Conservation (phyloP, 2,888 invertebrate species). For the Protodeltote pygarga region DNA sequence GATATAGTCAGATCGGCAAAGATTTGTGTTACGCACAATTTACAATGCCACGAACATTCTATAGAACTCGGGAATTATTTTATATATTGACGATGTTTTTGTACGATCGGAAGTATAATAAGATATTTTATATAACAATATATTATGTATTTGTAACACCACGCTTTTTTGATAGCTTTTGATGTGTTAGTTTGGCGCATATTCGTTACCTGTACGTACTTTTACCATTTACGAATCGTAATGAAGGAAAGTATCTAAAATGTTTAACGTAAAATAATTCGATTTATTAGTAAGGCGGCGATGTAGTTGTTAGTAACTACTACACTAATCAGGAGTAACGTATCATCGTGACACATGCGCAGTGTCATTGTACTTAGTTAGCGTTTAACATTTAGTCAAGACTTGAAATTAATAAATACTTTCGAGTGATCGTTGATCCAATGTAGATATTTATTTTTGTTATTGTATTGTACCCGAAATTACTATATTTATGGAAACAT, state of each 20-base stretch:
- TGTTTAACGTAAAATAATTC: constrained; percentile 56
- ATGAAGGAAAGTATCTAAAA: constrained; percentile 58
- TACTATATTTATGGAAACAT: constrained; percentile 77
- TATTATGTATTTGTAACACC: constrained; percentile 59
- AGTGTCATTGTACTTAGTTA: constrained; percentile 84
- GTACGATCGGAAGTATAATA: constrained; percentile 59
- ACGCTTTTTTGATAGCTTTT: constrained; percentile 70
- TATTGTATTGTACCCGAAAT: constrained; percentile 84
- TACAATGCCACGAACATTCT: constrained; percentile 51
- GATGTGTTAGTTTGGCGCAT: constrained; percentile 66
- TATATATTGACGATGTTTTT: constrained; percentile 57
- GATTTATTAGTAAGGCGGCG: constrained; percentile 46
- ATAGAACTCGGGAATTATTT: constrained; percentile 40
- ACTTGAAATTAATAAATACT: constrained; percentile 75
- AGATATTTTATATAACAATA: constrained; percentile 59
- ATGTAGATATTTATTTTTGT: constrained; percentile 87
- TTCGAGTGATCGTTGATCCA: constrained; percentile 83
- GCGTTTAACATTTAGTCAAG: constrained; percentile 79
- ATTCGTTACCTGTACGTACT: constrained; percentile 69
- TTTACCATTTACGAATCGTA: constrained; percentile 57
- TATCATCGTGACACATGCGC: constrained; percentile 53
- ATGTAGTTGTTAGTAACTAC: constrained; percentile 49
- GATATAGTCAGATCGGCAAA: constrained; percentile 53
- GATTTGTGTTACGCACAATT: constrained; percentile 78
- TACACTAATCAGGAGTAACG: constrained; percentile 34